phyloP scores from a whole-genome alignment of 2,113 vertebrate genomes.

The Microtus oregoni region DNA sequence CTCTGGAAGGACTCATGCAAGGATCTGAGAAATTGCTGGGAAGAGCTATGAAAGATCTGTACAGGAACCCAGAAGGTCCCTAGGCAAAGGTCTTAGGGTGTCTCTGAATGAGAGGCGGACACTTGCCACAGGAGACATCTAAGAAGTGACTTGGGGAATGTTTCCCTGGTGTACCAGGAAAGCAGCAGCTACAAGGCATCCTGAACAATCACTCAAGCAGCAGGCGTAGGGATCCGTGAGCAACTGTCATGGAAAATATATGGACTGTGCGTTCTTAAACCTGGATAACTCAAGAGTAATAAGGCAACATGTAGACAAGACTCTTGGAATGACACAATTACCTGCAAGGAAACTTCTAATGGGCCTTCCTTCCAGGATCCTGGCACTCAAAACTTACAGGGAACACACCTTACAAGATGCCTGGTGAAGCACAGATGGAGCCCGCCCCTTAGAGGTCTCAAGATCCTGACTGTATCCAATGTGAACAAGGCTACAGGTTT shows the following conservation, averaged over 20 bases:
- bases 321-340: background rate
- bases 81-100: background rate
- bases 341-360: background rate
- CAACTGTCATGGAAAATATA: background rate
- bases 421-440: background rate
- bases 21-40: rapidly evolving
- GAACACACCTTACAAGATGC: background rate
- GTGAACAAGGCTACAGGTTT: background rate
- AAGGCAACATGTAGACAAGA: background rate
- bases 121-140: rapidly evolving
- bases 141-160: background rate
- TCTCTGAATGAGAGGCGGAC: background rate
- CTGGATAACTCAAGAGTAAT: too few relatives aligned
- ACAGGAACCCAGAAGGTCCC: rapidly evolving
- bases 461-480: too few relatives aligned
- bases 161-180: background rate
- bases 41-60: rapidly evolving
- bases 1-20: background rate
- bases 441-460: background rate
- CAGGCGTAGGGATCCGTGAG: background rate
- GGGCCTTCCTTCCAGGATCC: background rate
- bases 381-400: background rate
- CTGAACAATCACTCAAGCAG: background rate
- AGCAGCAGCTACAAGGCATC: background rate
- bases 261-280: rapidly evolving